phyloP scores from a whole-genome alignment of 30 jellyfish, hydroid and myxozoan genomes.

The Hydractinia echinata region DNA sequence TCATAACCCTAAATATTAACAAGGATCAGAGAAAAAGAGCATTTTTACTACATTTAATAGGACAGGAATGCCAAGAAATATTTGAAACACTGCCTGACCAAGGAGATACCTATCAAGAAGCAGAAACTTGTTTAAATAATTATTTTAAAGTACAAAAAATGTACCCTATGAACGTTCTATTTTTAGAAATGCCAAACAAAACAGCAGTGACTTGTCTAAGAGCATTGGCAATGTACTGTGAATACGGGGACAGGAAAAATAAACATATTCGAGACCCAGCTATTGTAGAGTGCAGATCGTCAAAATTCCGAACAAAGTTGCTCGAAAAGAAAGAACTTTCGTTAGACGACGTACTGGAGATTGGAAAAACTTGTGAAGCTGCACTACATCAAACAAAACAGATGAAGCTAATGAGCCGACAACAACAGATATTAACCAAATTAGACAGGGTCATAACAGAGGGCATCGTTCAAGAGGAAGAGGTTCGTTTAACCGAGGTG shows the following conservation, averaged over 20 bases:
- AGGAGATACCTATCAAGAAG: background rate
- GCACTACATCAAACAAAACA: constrained; percentile 4
- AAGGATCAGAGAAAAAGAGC: constrained; percentile 3
- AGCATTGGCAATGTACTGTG: background rate
- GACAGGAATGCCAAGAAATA: background rate
- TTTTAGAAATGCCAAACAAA: background rate
- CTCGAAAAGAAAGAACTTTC: background rate
- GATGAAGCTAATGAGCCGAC: background rate
- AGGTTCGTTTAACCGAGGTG: background rate
- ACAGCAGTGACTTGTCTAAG: background rate
- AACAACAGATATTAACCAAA: background rate
- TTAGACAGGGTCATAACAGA: background rate
- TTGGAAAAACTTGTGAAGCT: background rate
- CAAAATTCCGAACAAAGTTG: constrained; percentile 6
- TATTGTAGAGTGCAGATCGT: background rate
- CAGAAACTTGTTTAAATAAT: too few relatives aligned
- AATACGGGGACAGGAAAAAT: background rate
- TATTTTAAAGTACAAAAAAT: too few relatives aligned
- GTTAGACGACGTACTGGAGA: background rate
- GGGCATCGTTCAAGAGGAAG: background rate
- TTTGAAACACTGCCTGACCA: background rate
- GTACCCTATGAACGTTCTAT: too few relatives aligned
- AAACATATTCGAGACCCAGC: constrained; percentile 2
- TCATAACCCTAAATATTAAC: background rate
- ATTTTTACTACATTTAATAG: background rate